phyloP scores from a whole-genome alignment of 2,888 invertebrate genomes.

The Falcaria lacertinaria region DNA sequence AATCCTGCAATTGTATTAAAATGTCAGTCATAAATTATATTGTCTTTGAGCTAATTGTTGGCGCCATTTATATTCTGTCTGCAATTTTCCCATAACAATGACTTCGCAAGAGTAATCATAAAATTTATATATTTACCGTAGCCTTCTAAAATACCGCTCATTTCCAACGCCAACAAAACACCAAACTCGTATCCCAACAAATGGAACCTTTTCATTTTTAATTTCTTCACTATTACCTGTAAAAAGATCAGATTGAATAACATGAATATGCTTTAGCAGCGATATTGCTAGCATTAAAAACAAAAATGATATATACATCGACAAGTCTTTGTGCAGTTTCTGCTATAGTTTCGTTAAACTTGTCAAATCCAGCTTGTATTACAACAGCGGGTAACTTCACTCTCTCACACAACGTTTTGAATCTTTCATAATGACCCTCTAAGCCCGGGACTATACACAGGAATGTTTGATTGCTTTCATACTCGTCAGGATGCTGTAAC shows the following conservation, averaged over 20 bases:
- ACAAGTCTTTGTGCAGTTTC: conserved; percentile 16
- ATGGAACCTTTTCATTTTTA: conserved; percentile 8
- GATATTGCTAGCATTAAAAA: background rate
- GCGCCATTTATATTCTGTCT: too few species aligned
- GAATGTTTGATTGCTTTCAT: conserved; percentile 14
- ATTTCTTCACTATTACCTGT: conserved; percentile 5
- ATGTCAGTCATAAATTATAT: background rate
- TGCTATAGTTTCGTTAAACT: conserved; percentile 13
- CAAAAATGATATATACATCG: conserved; percentile 7
- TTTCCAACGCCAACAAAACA: conserved; percentile 10
- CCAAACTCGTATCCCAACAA: conserved; percentile 15
- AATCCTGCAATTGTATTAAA: background rate
- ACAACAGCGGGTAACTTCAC: conserved; percentile 24
- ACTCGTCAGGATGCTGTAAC: conserved; percentile 15
- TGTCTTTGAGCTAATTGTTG: too few species aligned
- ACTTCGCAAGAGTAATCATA: too few species aligned
- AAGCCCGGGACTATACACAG: conserved; percentile 29
- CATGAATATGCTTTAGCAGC: too few species aligned
- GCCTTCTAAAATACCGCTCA: conserved; percentile 12
- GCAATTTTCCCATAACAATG: too few species aligned
- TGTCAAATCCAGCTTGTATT: conserved; percentile 23
- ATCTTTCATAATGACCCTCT: conserved; percentile 24
- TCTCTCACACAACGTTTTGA: conserved; percentile 17
- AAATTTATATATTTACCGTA: background rate
- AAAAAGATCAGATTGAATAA: background rate